These are phyloP conservation scores for Ariolimax columbianus DNA, from an alignment of 2,888 invertebrate genomes.

Conservation along the genomic window DNA sequence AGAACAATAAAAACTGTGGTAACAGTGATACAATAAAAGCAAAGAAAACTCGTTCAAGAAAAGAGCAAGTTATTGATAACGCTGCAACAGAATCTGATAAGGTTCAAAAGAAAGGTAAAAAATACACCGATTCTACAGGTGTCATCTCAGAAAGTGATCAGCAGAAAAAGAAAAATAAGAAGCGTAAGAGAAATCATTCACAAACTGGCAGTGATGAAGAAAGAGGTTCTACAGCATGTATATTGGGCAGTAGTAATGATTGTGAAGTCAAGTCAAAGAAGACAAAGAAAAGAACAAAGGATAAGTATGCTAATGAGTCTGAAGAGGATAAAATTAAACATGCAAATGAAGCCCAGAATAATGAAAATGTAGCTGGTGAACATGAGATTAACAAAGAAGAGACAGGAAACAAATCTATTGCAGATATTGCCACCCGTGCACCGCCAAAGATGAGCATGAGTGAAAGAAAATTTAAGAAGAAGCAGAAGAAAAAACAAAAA, in stretches of 20 bases:
- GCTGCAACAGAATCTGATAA: background rate
- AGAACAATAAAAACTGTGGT: background rate
- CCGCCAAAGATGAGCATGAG: background rate
- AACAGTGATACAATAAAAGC: conserved; percentile 27
- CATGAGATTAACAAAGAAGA: background rate
- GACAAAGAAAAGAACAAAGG: conserved; percentile 45
- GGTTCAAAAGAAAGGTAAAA: background rate
- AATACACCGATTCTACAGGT: background rate
- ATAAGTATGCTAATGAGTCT: background rate
- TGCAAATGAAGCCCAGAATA: background rate
- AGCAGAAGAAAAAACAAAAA: conserved; percentile 27
- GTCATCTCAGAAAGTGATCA: conserved; percentile 44
- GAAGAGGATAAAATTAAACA: background rate
- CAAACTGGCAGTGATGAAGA: background rate
- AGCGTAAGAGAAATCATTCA: conserved; percentile 1
- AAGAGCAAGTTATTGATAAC: background rate
- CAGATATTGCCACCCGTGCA: background rate
- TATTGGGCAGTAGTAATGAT: background rate
- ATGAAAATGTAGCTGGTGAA: background rate
- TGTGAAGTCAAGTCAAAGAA: conserved; percentile 26
- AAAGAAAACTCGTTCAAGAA: background rate
- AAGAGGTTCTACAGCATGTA: background rate
- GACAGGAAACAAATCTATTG: too few species aligned
- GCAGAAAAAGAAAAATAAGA: conserved; percentile 35
- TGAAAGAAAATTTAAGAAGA: conserved; percentile 32